Percentiles rank a stretch among this genome's conserved stretches.
Conservation (phyloP, 2,888 invertebrate genomes). For the Acleris emargana region DNA sequence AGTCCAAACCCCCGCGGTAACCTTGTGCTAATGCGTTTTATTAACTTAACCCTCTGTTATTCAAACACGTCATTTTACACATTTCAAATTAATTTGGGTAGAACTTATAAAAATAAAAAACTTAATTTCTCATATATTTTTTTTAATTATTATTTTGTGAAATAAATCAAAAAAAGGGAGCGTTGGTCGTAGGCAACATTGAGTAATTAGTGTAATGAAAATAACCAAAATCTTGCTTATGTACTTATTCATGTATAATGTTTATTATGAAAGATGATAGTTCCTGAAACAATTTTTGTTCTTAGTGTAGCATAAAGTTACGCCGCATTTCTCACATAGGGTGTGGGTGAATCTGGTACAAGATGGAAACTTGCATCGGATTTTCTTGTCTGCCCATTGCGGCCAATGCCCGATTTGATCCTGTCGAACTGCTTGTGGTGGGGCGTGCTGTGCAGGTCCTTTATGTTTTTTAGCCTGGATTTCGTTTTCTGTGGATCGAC, state of each 20-base stretch:
- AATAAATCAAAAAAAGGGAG: conserved; percentile 5
- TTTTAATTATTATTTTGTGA: conserved; percentile 4
- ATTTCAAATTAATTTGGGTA: conserved; percentile 6
- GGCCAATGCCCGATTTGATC: conserved; percentile 45
- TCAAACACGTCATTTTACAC: conserved; percentile 3
- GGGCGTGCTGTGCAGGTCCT: conserved; percentile 43
- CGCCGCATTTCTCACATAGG: conserved; percentile 39
- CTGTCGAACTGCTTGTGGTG: conserved; percentile 42
- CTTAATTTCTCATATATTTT: conserved; percentile 2
- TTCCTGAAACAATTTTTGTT: conserved; percentile 36
- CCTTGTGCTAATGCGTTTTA: no score
- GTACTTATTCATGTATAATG: not conserved
- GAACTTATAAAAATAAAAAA: conserved; percentile 6
- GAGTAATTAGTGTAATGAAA: not conserved
- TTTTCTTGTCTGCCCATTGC: conserved; percentile 31
- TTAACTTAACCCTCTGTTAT: not conserved
- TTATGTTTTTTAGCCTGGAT: conserved; percentile 42
- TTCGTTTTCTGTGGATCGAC: conserved; percentile 22
- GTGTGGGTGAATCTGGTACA: conserved; percentile 32
- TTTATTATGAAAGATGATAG: conserved; percentile 29
- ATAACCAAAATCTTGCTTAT: not conserved
- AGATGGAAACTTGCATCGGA: conserved; percentile 3
- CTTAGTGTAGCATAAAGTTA: conserved; percentile 37
- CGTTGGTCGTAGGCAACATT: not conserved
- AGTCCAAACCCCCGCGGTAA: no score